Evolutionary conservation across 2,888 invertebrate species (phyloP), one percentile per base, ranked within the genome.

Genomic region (Tenthredo amoena): DNA sequence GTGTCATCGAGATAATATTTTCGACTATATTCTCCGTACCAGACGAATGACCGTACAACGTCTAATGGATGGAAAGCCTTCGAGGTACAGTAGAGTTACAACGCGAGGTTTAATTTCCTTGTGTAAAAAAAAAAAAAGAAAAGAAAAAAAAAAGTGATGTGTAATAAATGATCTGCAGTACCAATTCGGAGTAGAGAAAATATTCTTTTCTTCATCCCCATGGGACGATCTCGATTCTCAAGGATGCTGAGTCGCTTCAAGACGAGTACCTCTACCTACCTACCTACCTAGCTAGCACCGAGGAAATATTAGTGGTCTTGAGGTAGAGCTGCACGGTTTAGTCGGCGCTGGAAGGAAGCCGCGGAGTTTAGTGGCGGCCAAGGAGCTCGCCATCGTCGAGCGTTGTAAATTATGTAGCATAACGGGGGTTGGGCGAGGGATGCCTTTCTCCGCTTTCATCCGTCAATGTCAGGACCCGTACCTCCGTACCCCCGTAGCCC

Each of bases 401-500:
- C 87, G 88, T 86, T 88, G 90, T 92, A 91, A 92, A 92, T 92
- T 92, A 92, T 92, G 91, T 90, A 91, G 89, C 88, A 91, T 91
- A 92, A 92, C 91, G 89, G 87, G 62, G 76, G 86, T 26, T 81
- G 65, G 58, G 85, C 71, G 85, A 79, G 88, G 88, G 86, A 90
- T 90, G 89, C 87, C 89, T 91, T 90, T 91, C 90, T 89, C 89
- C 86, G 90, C 89, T 90, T 83, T 88, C 91, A 92, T 93, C 89
- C 91, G 91, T 92, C 92, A 92, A 90, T 88, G 92, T 92, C 92
- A 91, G 86, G 87, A 88, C 87, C 89, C 87, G 88, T 85, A 87
- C 88, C 88, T 40, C 82, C 40, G 40, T 85, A 87, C 88, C 88
- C 50, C 82, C 40, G 40, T 9, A 40, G 47, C 12, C 12, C 58